Evolutionary conservation across 1,140 invertebrate species (phyloP).

Genomic region (Chironomus tepperi): DNA sequence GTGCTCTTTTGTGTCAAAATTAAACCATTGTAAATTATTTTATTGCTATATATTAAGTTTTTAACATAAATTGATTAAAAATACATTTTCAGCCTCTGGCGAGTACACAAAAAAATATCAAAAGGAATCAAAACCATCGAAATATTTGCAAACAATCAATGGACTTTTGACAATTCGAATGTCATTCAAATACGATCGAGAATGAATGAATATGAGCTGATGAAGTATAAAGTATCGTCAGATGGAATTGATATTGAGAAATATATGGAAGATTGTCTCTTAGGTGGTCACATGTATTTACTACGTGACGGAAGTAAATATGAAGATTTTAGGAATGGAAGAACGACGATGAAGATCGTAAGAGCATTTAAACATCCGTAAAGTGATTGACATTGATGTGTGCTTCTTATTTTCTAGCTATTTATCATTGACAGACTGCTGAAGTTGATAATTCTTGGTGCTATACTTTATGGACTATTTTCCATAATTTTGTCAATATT

Average conservation of each 20-base stretch:
- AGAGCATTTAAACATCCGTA: neutral
- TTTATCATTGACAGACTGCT: neutral
- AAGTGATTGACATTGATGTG: too few relatives aligned
- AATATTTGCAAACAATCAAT: slow-evolving; percentile 76
- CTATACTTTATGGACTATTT: neutral
- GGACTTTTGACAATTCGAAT: slow-evolving; percentile 63
- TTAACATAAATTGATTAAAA: too few relatives aligned
- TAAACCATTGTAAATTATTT: slow-evolving; percentile 63
- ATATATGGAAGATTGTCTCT: slow-evolving; percentile 65
- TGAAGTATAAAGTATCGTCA: slow-evolving; percentile 59
- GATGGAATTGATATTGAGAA: slow-evolving; percentile 57
- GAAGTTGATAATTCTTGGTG: neutral
- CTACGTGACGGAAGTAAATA: slow-evolving; percentile 57
- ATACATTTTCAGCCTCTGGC: slow-evolving; percentile 49
- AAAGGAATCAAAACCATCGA: slow-evolving; percentile 80
- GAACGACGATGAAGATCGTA: neutral
- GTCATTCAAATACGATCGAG: slow-evolving; percentile 43
- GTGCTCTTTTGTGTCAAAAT: slow-evolving; percentile 66
- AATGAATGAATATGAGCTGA: slow-evolving; percentile 54
- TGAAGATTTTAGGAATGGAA: neutral
- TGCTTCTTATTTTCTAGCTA: neutral
- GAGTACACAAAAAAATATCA: slow-evolving; percentile 65
- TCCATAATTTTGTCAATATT: too few relatives aligned
- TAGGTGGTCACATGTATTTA: slow-evolving; percentile 63
- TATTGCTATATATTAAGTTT: neutral